Evolutionary conservation across 2,113 vertebrate genomes (phyloP), one percentile per base, ranked within the genome.

Genomic region (Hystrix brachyura): DNA sequence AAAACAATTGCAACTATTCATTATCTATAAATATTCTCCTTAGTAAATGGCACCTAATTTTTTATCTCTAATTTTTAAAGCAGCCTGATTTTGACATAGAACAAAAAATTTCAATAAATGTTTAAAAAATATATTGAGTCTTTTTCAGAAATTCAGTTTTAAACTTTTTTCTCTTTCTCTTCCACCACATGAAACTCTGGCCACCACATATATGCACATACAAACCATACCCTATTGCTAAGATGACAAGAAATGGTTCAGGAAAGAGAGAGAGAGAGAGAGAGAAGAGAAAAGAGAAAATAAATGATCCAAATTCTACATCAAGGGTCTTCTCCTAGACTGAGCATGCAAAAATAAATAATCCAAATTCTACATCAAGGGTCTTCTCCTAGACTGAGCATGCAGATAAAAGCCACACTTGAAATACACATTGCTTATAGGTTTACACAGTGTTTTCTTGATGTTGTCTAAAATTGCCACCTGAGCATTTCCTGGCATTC

Each of bases 381-480:
- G 93, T 90, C 95, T 80, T 55, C 46, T 94, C 97, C 88, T 0
- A 65, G 80, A 96, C 94, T 46, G 5, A 97, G 93, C 83, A 53
- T 94, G 92, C 91, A 95, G 93, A 97, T 79, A 91, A 98, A 94
- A 97, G 91, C 94, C 91, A 83, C 94, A 97, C 88, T 92, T 97
- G 96, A 98, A 97, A 97, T 65, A 91, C 1, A 21, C 4, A 1
- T 1, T 17, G 21, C 29, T 43, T 1, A 38, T 74, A 96, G 95
- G 91, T 93, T 97, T 91, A 85, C 79, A 96, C 96, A 86, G 92
- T 95, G 95, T 90, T 96, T 97, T 96, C 95, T 97, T 96, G 48
- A 32, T 97, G 98, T 97, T 97, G 97, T 98, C 96, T 93, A 96
- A 93, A 97, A 95, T 96, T 97, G 96, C 97, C 84, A 94, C 97